Base-by-base conservation (phyloP, 1,140 invertebrate species). In the Drosophila sulfurigaster region DNA sequence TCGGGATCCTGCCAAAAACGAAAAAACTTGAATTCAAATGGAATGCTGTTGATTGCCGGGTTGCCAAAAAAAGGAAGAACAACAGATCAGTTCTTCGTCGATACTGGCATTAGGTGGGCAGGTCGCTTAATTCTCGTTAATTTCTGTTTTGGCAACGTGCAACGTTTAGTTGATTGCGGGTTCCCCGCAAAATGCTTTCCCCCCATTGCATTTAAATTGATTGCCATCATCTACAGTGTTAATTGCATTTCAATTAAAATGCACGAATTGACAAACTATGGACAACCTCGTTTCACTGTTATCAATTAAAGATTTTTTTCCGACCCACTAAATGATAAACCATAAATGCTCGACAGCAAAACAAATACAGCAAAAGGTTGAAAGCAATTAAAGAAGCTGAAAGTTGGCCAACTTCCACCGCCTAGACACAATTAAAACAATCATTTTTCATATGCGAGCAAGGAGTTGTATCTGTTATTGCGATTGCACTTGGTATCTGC, bases 91-190 rank as follows among this genome's bases (percentile, higher is more conserved):
- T 48, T 16, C 74, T 66, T 81, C 73, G 65, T 62, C 67, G 69
- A 43, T 66, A 49, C 32, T 69, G 66, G 70, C 67, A 83, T 89
- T 89, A 77, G 79, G 79, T 85, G 78, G 78, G 78, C 78, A 67
- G 81, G 59, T 76, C 81, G 78, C 77, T 83, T 89, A 81, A 82
- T 91, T 91, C 89, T 82, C 77, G 78, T 91, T 91, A 90, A 87
- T 91, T 91, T 85, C 71, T 79, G 46, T 65, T 25, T 28, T 35
- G 76, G 76, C 76, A 79, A 88, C 75, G 79, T 64, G 71, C 71
- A 91, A 52, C 91, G 90, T 91, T 91, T 91, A 91, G 81, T 81
- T 91, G 83, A 91, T 91, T 91, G 87, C 25, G 16, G 88, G 82
- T 87, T 82, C 72, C 63, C 46, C 48, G 48, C 28, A n/a, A 43